Evolutionary conservation across 2,113 vertebrate species (phyloP), one percentile per base, ranked within the genome.

Genomic region (Silurus asotus): DNA sequence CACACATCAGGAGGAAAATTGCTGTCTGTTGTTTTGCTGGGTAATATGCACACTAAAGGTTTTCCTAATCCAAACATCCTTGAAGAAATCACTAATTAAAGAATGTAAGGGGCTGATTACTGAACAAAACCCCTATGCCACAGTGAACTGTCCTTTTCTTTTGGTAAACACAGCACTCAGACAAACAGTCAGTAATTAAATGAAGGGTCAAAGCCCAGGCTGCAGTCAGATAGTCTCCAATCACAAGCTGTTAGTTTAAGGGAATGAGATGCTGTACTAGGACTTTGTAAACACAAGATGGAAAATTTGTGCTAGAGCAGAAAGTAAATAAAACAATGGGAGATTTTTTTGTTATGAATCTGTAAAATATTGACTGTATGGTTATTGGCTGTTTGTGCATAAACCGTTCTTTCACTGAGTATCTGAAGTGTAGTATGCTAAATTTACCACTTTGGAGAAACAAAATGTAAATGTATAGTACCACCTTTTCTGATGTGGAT

Each of bases 31-130:
- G 48, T 88, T 67, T 86, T 87, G 77, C 51, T 61, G 61, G 70
- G 83, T 19, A 55, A 51, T 0, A 14, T 45, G 48, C 83, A 87
- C 86, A 72, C 49, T 76, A 55, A 19, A 90, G 80, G 76, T 58
- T 85, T 79, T 37, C 84, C 81, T 83, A 90, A 93, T 92, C 88
- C 89, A 92, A 91, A 84, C 79, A 70, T 83, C 81, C 74, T 81
- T 88, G n/a, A 23, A 87, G 90, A 92, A 86, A 93, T 91, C 45
- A 77, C 62, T 88, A 91, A 94, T 93, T 93, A 91, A 88, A 82
- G 23, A 89, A 89, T 85, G 86, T 69, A 20, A 37, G 56, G 67
- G 62, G 59, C 58, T 93, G 90, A 93, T 92, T 92, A 85, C 83
- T 76, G 62, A 64, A 82, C 87, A 81, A 70, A 37, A 90, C 83